Evolutionary conservation across 1,140 invertebrate genomes (phyloP).

Genomic region (Solenopsis fugax): DNA sequence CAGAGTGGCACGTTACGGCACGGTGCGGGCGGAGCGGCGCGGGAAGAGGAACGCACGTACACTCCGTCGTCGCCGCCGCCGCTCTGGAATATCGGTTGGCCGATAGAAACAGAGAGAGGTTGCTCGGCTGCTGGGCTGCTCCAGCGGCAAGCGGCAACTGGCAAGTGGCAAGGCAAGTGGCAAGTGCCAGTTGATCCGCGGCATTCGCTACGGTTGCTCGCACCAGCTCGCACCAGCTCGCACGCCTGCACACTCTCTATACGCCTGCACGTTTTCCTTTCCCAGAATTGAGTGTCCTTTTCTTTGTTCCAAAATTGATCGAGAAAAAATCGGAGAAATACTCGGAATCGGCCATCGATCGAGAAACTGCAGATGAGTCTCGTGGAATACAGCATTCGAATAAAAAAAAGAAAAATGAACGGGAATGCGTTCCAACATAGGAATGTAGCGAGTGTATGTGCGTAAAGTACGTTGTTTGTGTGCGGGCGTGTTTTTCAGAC

Average conservation of each 20-base stretch:
- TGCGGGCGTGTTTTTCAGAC: conserved; percentile 60
- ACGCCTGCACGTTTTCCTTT: background rate
- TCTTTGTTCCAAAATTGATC: background rate
- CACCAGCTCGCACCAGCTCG: too few species aligned
- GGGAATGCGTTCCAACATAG: conserved; percentile 58
- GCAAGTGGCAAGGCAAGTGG: conserved; percentile 70
- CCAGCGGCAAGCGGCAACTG: conserved; percentile 66
- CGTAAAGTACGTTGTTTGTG: conserved; percentile 63
- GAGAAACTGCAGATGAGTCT: conserved; percentile 4
- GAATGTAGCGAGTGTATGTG: conserved; percentile 66
- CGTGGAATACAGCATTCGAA: background rate
- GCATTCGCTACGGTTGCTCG: conserved; percentile 80
- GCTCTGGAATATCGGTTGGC: too few species aligned
- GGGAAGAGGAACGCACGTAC: conserved; percentile 29
- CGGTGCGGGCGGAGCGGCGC: background rate
- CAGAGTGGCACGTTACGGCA: too few species aligned
- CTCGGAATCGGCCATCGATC: background rate
- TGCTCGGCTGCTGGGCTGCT: conserved; percentile 44
- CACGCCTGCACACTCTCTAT: background rate
- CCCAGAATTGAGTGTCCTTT: background rate
- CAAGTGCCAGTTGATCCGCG: conserved; percentile 80
- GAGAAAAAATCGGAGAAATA: background rate
- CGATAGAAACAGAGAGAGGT: background rate
- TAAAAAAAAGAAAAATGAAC: conserved; percentile 46
- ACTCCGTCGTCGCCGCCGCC: too few species aligned